A percentile compares a stretch with the other conserved stretches of the same genome.
Evolutionary conservation across 1,140 invertebrate genomes (phyloP).

Genomic region (Drosophila pseudoananassae): DNA sequence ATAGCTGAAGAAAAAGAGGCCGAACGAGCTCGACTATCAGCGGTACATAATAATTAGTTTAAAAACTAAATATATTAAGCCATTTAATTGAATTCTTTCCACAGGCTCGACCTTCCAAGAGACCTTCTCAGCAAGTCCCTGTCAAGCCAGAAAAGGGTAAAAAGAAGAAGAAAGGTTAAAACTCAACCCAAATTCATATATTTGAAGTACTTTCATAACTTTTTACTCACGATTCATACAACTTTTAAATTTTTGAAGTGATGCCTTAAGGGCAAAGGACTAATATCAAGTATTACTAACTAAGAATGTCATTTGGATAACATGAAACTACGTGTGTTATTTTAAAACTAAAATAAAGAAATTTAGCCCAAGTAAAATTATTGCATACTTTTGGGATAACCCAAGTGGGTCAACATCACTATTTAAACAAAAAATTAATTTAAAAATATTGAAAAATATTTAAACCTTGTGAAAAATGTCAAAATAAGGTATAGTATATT

Average conservation of each 20-base stretch:
- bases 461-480: no score
- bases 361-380: no score
- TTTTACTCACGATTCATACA: not conserved
- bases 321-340: no score
- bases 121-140: slow-evolving; percentile 9
- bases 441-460: no score
- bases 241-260: not conserved
- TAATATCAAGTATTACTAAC: not conserved
- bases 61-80: no score
- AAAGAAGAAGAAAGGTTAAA: not conserved
- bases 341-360: no score
- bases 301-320: no score
- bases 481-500: no score
- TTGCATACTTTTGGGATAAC: no score
- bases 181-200: no score
- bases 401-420: no score
- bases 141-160: slow-evolving; percentile 8
- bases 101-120: slow-evolving; percentile 17
- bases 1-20: not conserved
- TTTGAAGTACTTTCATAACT: not conserved
- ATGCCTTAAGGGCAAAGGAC: not conserved
- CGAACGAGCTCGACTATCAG: slow-evolving; percentile 1
- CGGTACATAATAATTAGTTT: not conserved
- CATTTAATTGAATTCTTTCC: not conserved
- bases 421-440: no score